Evolutionary conservation across 2,888 invertebrate genomes (phyloP), one percentile per base, ranked within the genome.

Genomic region (Tipula vernalis): DNA sequence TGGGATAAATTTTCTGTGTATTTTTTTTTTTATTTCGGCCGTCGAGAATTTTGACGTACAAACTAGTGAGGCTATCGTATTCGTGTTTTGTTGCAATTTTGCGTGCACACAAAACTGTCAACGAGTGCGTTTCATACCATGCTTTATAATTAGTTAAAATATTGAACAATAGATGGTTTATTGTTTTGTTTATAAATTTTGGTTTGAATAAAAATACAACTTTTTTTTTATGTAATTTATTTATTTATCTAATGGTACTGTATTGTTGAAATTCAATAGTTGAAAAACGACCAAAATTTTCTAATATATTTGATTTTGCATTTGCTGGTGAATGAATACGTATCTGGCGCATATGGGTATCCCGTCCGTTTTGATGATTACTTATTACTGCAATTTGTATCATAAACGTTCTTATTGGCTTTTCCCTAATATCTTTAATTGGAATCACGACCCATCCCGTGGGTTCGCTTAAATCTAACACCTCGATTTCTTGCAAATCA

Each of bases 351-450:
- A 99, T 97, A 90, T 99, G 99, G 0, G 99, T 99, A 90, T 99
- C 99, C 88, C 99, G 92, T 3, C 99, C 99, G 92, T 99, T 99
- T 91, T 99, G 99, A 92, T 99, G 99, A 92, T 99, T 99, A 89
- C 98, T 98, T 85, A 99, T 94, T 0, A 99, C 97, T 18, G 98
- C 98, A 89, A 99, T 96, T 92, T 99, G 98, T 87, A 99, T 95
- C 96, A 98, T 98, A 90, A 98, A 99, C 15, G 99, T 98, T 89
- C 98, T 94, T 86, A 99, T 96, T 2, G 98, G 97, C 89, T 96
- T 94, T 57, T 97, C 96, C 88, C 95, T 94, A 86, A 96, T 95
- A 90, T 98, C 97, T 91, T 96, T 97, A 51, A 98, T 95, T 47
- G 97, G 97, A 89, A 98, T 96, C 89, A 96, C 95, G 84, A 99